phyloP scores from a whole-genome alignment of 2,797 vertebrate genomes.

The Hypotaenidia okinawae region DNA sequence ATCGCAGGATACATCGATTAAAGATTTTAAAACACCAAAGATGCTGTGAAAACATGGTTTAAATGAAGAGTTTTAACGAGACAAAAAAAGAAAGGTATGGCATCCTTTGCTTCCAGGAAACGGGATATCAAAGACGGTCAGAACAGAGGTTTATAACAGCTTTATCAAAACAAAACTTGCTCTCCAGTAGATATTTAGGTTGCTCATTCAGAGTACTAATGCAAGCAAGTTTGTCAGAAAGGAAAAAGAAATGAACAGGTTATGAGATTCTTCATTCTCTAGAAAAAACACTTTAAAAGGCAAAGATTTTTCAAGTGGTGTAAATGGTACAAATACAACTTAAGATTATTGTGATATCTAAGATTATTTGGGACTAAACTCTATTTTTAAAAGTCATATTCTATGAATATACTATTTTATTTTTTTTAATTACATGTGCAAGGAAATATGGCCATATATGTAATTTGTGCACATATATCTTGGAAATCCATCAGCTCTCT shows the following conservation, averaged over 20 bases:
- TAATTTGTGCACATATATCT: background rate
- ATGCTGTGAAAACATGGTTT: background rate
- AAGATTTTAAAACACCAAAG: background rate
- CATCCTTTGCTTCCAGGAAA: background rate
- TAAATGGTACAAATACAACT: background rate
- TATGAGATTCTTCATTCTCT: background rate
- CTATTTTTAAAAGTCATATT: background rate
- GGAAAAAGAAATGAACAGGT: rapidly evolving
- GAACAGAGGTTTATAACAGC: background rate
- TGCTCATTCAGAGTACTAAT: background rate
- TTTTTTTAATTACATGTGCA: background rate
- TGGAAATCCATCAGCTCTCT: background rate
- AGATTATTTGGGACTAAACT: background rate
- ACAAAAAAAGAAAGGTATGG: background rate
- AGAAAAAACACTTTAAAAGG: background rate
- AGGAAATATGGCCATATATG: background rate
- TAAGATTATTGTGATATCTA: background rate
- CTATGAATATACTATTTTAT: background rate
- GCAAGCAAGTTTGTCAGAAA: background rate
- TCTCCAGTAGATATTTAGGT: background rate
- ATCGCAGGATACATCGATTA: background rate
- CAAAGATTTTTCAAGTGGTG: background rate
- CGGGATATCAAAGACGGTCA: background rate
- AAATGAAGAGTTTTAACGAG: background rate
- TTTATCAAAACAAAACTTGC: background rate